phyloP scores from a whole-genome alignment of 1,140 invertebrate genomes.

The Epicauta chinensis region DNA sequence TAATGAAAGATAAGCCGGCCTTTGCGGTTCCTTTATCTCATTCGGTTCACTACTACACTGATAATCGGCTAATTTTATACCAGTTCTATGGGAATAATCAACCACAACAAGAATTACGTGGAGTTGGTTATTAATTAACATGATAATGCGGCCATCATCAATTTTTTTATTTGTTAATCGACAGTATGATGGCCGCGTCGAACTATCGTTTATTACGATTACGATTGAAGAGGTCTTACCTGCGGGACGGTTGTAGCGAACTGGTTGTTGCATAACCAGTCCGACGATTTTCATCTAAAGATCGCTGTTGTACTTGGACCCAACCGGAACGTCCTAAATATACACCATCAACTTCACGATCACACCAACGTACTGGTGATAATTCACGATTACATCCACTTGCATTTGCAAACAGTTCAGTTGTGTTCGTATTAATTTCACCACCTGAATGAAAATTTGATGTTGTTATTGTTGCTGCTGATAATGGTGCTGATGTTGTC shows the following conservation, averaged over 20 bases:
- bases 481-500: background rate
- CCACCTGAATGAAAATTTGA: slow-evolving; percentile 37
- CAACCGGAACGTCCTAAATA: slow-evolving; percentile 52
- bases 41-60: slow-evolving; percentile 52
- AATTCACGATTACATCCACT: slow-evolving; percentile 43
- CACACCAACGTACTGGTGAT: slow-evolving; percentile 55
- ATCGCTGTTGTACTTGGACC: slow-evolving; percentile 55
- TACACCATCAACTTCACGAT: slow-evolving; percentile 53
- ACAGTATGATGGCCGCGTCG: too few species aligned
- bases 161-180: too few species aligned
- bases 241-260: slow-evolving; percentile 37
- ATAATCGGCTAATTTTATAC: slow-evolving; percentile 51
- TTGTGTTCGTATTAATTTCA: slow-evolving; percentile 39
- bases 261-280: slow-evolving; percentile 34
- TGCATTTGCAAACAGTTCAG: slow-evolving; percentile 43
- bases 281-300: slow-evolving; percentile 49
- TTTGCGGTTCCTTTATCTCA: slow-evolving; percentile 24
- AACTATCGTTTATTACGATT: too few species aligned
- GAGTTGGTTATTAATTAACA: too few species aligned
- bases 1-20: slow-evolving; percentile 30
- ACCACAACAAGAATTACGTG: too few species aligned
- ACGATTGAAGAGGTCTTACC: too few species aligned
- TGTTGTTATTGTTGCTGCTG: too few species aligned
- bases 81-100: slow-evolving; percentile 32
- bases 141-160: too few species aligned